A percentile compares a stretch with the other conserved stretches of the same genome.
Conservation (phyloP, 1,140 invertebrate genomes). For the Drosophila sulfurigaster region DNA sequence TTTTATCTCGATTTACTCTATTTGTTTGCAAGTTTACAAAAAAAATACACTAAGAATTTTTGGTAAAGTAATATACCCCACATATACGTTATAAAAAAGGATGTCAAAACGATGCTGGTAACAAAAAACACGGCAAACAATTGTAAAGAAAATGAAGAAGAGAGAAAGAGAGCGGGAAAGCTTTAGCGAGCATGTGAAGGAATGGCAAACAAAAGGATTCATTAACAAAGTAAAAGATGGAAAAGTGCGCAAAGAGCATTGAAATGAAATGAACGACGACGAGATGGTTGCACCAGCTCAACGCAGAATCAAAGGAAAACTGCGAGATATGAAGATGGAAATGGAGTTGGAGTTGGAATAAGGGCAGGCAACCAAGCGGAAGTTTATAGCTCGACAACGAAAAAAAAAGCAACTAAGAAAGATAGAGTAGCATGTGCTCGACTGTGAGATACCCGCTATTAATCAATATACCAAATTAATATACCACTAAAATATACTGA, state of each 20-base stretch:
- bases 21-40: not conserved
- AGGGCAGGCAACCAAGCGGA: constrained; percentile 58
- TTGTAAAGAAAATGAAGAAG: not conserved
- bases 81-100: constrained; percentile 24
- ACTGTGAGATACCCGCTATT: no score
- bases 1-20: not conserved
- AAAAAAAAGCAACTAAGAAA: constrained; percentile 12
- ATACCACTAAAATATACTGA: no score
- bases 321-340: constrained; percentile 14
- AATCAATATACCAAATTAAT: no score
- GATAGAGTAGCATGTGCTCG: no score
- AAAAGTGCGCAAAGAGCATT: constrained; percentile 54
- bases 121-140: constrained; percentile 15
- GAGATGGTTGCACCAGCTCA: constrained; percentile 8
- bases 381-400: constrained; percentile 62
- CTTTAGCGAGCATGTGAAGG: constrained; percentile 53
- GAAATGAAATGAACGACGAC: constrained; percentile 45
- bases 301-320: constrained; percentile 15
- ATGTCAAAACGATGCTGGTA: constrained; percentile 16
- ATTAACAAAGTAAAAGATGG: constrained; percentile 81
- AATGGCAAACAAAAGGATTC: constrained; percentile 77
- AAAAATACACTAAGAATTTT: not conserved
- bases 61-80: constrained; percentile 7
- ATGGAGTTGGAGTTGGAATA: constrained; percentile 4
- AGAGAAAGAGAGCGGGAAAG: not conserved